Conservation (phyloP, 2,797 vertebrate genomes). For the Enteromius paludinosus region DNA sequence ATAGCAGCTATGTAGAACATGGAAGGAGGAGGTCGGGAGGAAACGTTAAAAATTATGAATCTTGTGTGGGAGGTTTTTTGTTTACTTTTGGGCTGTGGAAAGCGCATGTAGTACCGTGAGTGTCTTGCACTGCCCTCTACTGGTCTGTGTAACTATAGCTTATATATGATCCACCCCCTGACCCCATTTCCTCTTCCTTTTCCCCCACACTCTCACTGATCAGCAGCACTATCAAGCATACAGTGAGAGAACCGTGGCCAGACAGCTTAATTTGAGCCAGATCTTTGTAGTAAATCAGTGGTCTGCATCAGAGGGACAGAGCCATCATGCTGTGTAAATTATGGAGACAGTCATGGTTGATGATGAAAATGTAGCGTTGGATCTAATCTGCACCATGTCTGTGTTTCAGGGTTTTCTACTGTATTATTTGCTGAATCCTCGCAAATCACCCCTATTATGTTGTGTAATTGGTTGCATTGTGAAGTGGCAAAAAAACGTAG, state of each 20-base stretch:
- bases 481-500: neutral
- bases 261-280: constrained; percentile 70
- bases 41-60: neutral
- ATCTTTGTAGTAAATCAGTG: constrained; percentile 62
- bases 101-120: neutral
- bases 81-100: neutral
- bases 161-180: neutral
- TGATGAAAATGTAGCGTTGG: constrained; percentile 70
- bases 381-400: constrained; percentile 63
- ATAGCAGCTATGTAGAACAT: constrained; percentile 33
- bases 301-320: constrained; percentile 71
- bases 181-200: constrained; percentile 12
- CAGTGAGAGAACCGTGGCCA: constrained; percentile 31
- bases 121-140: constrained; percentile 33
- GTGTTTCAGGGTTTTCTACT: neutral
- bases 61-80: neutral
- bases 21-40: neutral
- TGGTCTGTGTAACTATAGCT: constrained; percentile 3
- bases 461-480: constrained; percentile 9
- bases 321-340: constrained; percentile 75
- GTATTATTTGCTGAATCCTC: neutral
- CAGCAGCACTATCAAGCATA: constrained; percentile 39
- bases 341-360: constrained; percentile 70
- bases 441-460: constrained; percentile 1
- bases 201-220: constrained; percentile 19